Conservation (phyloP, 1,140 invertebrate species). For the Brachionus koreanus region DNA sequence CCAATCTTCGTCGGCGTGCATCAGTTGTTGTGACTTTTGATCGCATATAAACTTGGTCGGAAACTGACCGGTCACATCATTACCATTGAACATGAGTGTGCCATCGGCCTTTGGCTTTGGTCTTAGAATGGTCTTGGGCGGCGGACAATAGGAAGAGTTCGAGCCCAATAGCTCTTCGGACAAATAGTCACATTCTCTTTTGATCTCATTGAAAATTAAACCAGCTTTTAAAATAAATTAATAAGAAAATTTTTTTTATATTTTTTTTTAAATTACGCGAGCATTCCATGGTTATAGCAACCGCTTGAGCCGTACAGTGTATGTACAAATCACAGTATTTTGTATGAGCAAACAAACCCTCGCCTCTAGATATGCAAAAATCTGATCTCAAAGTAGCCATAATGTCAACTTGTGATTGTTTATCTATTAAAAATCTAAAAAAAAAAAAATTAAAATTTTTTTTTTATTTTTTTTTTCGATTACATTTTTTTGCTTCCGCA, state of each 20-base stretch:
- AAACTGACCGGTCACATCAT: constrained; percentile 40
- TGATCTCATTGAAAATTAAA: constrained; percentile 42
- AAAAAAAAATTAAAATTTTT: neutral
- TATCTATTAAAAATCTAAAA: constrained; percentile 39
- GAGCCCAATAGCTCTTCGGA: constrained; percentile 4
- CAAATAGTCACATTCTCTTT: constrained; percentile 34
- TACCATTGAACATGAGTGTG: constrained; percentile 27
- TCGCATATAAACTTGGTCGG: constrained; percentile 27
- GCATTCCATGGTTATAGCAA: constrained; percentile 44
- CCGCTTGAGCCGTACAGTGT: constrained; percentile 41
- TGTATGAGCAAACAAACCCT: constrained; percentile 16
- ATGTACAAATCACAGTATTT: constrained; percentile 45
- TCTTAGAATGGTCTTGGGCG: constrained; percentile 25
- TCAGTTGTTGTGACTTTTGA: constrained; percentile 10
- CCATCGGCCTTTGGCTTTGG: constrained; percentile 38
- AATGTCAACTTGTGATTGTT: constrained; percentile 43
- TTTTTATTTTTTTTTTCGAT: neutral
- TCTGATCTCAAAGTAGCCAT: constrained; percentile 44
- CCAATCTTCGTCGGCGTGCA: constrained; percentile 38
- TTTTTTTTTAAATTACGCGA: neutral
- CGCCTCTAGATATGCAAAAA: constrained; percentile 39
- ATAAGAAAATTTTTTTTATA: neutral
- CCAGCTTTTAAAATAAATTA: constrained; percentile 14
- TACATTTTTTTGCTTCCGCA: constrained; percentile 34
- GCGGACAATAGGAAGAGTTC: constrained; percentile 34